Percentiles rank a stretch among this genome's conserved stretches.
Conservation (phyloP, 2,888 invertebrate genomes). For the Baccha elongata region DNA sequence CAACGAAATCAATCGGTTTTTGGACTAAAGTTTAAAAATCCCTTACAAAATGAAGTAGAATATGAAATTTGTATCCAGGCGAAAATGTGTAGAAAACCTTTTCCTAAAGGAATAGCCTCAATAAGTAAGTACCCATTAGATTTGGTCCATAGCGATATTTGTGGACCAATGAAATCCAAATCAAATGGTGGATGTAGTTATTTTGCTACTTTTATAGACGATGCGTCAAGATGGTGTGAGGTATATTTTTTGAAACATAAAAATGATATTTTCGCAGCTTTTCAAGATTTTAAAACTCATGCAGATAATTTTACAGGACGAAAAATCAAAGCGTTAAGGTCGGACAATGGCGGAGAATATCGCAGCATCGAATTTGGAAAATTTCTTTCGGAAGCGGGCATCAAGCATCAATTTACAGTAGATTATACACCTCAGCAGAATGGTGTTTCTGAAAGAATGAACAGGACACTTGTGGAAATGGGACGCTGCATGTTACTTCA, state of each 20-base stretch:
- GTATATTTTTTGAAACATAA: conserved; percentile 2
- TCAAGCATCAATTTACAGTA: conserved; percentile 9
- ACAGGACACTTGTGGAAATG: conserved; percentile 22
- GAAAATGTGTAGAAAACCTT: conserved; percentile 3
- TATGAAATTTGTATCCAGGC: conserved; percentile 9
- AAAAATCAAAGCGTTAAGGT: background rate
- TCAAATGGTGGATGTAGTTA: conserved; percentile 11
- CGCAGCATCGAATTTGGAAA: background rate
- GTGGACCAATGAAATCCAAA: conserved; percentile 2
- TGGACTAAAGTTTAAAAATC: background rate
- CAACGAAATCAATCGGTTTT: background rate
- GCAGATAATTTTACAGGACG: conserved; percentile 16
- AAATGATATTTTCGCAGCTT: background rate
- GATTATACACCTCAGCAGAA: conserved; percentile 5
- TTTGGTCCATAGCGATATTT: conserved; percentile 2
- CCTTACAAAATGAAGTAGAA: background rate
- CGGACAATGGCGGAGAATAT: conserved; percentile 9
- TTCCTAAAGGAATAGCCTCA: background rate
- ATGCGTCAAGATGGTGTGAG: conserved; percentile 17
- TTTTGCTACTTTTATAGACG: conserved; percentile 13
- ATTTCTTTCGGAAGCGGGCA: background rate
- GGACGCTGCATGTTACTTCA: background rate
- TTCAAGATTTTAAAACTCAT: conserved; percentile 11
- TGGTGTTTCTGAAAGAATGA: conserved; percentile 4
- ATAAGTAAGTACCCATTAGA: background rate